Percentiles rank a stretch among this genome's conserved stretches.
These are phyloP conservation scores for Psilopsiagon aurifrons DNA, from an alignment of 2,113 vertebrate genomes.

Conservation along the genomic window DNA sequence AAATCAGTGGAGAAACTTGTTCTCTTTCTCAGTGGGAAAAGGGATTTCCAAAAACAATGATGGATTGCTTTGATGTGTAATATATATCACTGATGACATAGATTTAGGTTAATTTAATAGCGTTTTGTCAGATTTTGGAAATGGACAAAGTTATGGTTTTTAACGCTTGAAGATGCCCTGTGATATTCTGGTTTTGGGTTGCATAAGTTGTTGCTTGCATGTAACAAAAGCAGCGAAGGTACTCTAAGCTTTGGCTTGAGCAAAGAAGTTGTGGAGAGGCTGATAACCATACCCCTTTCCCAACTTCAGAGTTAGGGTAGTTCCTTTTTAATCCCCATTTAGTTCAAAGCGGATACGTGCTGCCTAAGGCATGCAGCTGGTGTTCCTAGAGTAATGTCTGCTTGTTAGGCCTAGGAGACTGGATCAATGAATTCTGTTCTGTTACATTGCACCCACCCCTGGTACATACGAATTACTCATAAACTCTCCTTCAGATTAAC, in stretches of 20 bases:
- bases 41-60: not conserved
- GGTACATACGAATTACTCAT: not conserved
- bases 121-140: not conserved
- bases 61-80: not conserved
- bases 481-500: not conserved
- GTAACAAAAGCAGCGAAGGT: not conserved
- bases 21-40: not conserved
- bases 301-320: not conserved
- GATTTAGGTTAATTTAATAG: not conserved
- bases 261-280: not conserved
- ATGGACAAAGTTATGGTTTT: not conserved
- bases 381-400: not conserved
- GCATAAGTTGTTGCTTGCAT: not conserved
- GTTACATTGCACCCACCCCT: not conserved
- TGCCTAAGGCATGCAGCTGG: not conserved
- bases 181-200: not conserved
- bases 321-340: not conserved
- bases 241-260: not conserved
- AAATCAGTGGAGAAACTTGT: not conserved
- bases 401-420: not conserved
- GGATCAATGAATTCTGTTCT: not conserved
- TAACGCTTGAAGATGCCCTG: not conserved
- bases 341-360: not conserved
- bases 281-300: no score
- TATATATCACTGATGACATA: not conserved